phyloP scores from a whole-genome alignment of 2,797 vertebrate species.

The Columba guinea region DNA sequence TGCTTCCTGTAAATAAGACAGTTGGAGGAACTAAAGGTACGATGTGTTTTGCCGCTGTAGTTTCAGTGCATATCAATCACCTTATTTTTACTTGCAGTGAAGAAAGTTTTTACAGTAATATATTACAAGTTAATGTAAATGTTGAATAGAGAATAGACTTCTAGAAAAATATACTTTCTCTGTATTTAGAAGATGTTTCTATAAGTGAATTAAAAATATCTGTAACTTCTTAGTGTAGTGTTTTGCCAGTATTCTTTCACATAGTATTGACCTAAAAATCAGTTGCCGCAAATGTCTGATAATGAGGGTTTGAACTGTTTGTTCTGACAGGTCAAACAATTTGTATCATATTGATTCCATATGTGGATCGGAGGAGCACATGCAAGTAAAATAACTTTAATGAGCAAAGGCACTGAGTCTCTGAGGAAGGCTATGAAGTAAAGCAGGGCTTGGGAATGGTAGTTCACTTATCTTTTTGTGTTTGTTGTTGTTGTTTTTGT shows the following conservation, averaged over 20 bases:
- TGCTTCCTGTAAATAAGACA: not conserved
- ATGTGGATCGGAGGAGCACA: not conserved
- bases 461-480: not conserved
- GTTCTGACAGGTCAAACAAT: not conserved
- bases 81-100: not conserved
- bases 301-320: constrained; percentile 30
- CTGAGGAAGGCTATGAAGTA: not conserved
- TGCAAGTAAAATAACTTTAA: not conserved
- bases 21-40: not conserved
- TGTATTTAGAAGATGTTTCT: not conserved
- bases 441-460: not conserved
- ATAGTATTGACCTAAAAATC: not conserved
- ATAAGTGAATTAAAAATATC: not conserved
- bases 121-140: not conserved
- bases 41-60: not conserved
- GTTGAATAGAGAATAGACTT: not conserved
- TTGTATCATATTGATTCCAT: constrained; percentile 5
- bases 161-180: not conserved
- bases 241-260: not conserved
- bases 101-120: not conserved
- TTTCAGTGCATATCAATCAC: not conserved
- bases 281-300: not conserved
- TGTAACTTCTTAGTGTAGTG: not conserved
- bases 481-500: not conserved
- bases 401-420: not conserved